phyloP scores from a whole-genome alignment of 2,888 invertebrate species.

The Sinopyrophorus schimmeli region DNA sequence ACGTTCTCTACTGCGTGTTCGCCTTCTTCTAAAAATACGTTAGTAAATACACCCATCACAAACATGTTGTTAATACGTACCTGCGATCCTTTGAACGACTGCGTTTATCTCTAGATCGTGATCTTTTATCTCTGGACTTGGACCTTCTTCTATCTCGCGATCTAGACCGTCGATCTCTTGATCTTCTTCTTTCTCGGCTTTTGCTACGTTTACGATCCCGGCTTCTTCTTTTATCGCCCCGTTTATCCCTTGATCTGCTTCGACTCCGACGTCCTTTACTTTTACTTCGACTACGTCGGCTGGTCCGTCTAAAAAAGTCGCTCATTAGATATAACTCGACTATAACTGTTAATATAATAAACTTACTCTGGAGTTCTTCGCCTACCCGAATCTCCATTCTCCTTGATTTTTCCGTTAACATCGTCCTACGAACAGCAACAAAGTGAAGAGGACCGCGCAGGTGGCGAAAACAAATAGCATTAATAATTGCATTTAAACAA shows the following conservation, averaged over 20 bases:
- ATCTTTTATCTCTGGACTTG: conserved; percentile 43
- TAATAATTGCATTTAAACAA: conserved; percentile 47
- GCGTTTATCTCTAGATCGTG: conserved; percentile 35
- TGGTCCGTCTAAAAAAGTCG: conserved; percentile 19
- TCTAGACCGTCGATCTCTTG: conserved; percentile 43
- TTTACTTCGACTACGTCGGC: conserved; percentile 30
- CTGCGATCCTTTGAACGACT: conserved; percentile 44
- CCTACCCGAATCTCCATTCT: conserved; percentile 62
- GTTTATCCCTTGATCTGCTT: conserved; percentile 55
- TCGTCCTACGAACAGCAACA: conserved; percentile 60
- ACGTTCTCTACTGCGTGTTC: conserved; percentile 15
- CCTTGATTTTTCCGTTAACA: conserved; percentile 60
- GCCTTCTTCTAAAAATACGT: conserved; percentile 7
- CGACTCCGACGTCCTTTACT: conserved; percentile 38
- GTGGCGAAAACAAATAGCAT: conserved; percentile 54
- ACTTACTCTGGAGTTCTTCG: conserved; percentile 61
- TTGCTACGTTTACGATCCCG: conserved; percentile 38
- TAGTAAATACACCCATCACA: background rate
- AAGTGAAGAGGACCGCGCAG: conserved; percentile 46
- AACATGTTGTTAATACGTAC: conserved; percentile 3
- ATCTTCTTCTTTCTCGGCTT: conserved; percentile 50
- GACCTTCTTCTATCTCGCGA: conserved; percentile 47
- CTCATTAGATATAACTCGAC: background rate
- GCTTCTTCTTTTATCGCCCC: conserved; percentile 54
- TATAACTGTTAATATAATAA: conserved; percentile 8